These are phyloP conservation scores for Oscheius onirici DNA, from an alignment of 2,888 invertebrate species.

Conservation along the genomic window DNA sequence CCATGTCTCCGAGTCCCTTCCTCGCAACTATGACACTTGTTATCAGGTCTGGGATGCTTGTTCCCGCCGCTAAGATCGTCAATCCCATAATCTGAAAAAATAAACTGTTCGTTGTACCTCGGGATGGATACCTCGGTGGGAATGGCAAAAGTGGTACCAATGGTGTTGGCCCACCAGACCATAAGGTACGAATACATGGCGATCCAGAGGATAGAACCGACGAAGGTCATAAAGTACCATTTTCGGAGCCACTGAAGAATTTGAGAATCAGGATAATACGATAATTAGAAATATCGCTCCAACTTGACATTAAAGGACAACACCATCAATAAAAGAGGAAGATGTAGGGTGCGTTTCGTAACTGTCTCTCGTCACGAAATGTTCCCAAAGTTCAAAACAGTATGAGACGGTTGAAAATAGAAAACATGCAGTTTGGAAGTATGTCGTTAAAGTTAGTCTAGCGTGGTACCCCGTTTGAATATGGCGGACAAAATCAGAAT, in stretches of 20 bases:
- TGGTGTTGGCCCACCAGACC: conserved; percentile 99
- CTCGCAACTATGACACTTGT: conserved; percentile 97
- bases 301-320: no score
- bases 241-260: conserved; percentile 72
- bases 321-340: no score
- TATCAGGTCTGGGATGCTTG: conserved; percentile 97
- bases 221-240: conserved; percentile 71
- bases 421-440: no score
- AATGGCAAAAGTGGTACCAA: conserved; percentile 88
- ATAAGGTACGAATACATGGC: conserved; percentile 86
- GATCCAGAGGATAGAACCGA: conserved; percentile 74
- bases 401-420: no score
- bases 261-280: no score
- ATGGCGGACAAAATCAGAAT: no score
- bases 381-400: no score
- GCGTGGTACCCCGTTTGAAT: no score
- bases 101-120: background rate
- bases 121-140: conserved; percentile 79
- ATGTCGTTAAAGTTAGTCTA: no score
- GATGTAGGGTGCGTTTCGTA: no score
- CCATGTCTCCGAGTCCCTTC: conserved; percentile 99
- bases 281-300: no score
- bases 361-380: no score
- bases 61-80: conserved; percentile 94
- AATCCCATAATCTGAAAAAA: conserved; percentile 88